Evolutionary conservation across 2,888 invertebrate species (phyloP).

Genomic region (Erynnis tages): DNA sequence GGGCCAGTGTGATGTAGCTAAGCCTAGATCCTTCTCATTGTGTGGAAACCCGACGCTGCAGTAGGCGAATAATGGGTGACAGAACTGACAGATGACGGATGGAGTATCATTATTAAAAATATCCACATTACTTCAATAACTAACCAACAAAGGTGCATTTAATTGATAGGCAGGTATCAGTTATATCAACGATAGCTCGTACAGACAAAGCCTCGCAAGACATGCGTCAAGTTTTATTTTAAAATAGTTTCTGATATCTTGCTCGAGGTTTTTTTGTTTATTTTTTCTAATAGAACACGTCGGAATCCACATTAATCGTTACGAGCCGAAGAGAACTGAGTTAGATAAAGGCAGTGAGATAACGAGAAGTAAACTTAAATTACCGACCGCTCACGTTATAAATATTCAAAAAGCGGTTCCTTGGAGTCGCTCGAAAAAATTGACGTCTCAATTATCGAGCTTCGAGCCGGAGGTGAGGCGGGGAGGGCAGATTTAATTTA

Average conservation of each 20-base stretch:
- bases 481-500: constrained; percentile 57
- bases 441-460: constrained; percentile 80
- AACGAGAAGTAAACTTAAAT: constrained; percentile 73
- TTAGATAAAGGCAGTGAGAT: constrained; percentile 67
- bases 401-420: constrained; percentile 68
- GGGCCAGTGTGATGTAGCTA: too few relatives aligned
- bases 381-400: constrained; percentile 71
- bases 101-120: too few relatives aligned
- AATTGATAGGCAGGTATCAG: too few relatives aligned
- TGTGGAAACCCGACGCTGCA: too few relatives aligned
- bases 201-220: background rate
- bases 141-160: too few relatives aligned
- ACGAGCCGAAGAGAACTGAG: constrained; percentile 43
- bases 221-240: constrained; percentile 17
- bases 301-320: constrained; percentile 46
- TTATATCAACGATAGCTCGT: too few relatives aligned
- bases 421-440: constrained; percentile 62
- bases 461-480: constrained; percentile 35
- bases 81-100: too few relatives aligned
- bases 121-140: too few relatives aligned
- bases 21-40: too few relatives aligned
- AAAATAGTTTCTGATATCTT: constrained; percentile 16
- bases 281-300: constrained; percentile 33
- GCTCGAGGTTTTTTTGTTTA: background rate
- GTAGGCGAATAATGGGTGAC: too few relatives aligned